A percentile compares a stretch with the other conserved stretches of the same genome.
Evolutionary conservation across 2,888 invertebrate genomes (phyloP).

Genomic region (Sphinx pinastri): DNA sequence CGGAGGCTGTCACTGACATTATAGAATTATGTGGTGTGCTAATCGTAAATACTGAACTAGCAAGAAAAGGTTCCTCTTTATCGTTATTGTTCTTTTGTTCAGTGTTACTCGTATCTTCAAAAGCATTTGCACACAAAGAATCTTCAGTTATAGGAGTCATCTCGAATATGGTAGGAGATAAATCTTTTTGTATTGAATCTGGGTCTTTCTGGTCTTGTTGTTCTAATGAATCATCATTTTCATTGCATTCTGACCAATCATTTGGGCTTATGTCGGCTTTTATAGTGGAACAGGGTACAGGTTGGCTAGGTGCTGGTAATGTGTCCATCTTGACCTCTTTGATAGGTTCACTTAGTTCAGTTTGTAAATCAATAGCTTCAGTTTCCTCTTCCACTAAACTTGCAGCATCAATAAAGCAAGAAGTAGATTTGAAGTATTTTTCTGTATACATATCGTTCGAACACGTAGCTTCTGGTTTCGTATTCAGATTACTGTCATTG

Average conservation of each 20-base stretch:
- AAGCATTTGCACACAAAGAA: constrained; percentile 54
- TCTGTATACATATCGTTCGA: constrained; percentile 4
- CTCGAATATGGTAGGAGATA: constrained; percentile 70
- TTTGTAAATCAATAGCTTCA: constrained; percentile 46
- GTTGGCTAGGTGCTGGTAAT: constrained; percentile 56
- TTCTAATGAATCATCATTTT: constrained; percentile 75
- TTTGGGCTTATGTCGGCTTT: constrained; percentile 62
- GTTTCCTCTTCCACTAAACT: constrained; percentile 89
- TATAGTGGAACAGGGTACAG: constrained; percentile 59
- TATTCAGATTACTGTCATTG: constrained; percentile 32
- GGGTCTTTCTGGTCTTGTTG: constrained; percentile 61
- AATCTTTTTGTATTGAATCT: constrained; percentile 65
- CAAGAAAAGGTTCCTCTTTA: background rate
- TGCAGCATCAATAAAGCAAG: constrained; percentile 91
- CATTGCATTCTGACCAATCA: constrained; percentile 70
- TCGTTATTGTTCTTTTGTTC: constrained; percentile 30
- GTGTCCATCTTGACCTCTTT: constrained; percentile 37
- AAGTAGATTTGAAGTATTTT: constrained; percentile 54
- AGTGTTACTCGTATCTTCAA: constrained; percentile 39
- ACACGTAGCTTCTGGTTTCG: background rate
- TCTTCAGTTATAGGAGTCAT: constrained; percentile 69
- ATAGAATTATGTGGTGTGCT: constrained; percentile 88
- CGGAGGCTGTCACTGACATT: constrained; percentile 74
- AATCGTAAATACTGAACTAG: constrained; percentile 56
- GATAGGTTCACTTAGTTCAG: constrained; percentile 32